A percentile compares a stretch with the other conserved stretches of the same genome.
Evolutionary conservation across 2,113 vertebrate species (phyloP).

Genomic region (Suncus etruscus): DNA sequence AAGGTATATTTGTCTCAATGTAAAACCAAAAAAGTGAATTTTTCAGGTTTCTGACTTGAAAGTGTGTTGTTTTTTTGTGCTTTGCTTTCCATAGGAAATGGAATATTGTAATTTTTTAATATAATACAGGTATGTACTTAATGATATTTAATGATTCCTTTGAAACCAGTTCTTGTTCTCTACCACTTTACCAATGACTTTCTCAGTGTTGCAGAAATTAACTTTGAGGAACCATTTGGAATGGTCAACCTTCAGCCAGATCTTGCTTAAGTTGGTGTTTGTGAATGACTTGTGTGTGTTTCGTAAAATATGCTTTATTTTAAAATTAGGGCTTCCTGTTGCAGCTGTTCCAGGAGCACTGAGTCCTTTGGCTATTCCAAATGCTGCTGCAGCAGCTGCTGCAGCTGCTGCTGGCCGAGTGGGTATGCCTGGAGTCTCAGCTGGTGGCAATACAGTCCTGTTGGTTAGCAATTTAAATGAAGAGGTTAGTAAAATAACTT

Average conservation of each 20-base stretch:
- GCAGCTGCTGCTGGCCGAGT: slow-evolving; percentile 97
- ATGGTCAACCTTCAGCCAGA: slow-evolving; percentile 60
- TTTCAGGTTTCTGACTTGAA: slow-evolving; percentile 54
- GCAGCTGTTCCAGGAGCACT: slow-evolving; percentile 95
- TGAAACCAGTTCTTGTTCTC: slow-evolving; percentile 33
- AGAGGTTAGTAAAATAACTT: slow-evolving; percentile 93
- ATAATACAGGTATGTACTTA: slow-evolving; percentile 74
- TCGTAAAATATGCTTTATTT: slow-evolving; percentile 93
- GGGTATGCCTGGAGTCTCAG: slow-evolving; percentile 94
- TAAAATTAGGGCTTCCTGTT: slow-evolving; percentile 92
- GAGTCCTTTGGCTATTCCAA: slow-evolving; percentile 94
- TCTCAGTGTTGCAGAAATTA: slow-evolving; percentile 50
- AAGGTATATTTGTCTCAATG: neutral
- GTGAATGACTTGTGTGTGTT: slow-evolving; percentile 88
- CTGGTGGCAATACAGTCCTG: slow-evolving; percentile 94
- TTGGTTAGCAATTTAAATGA: slow-evolving; percentile 99
- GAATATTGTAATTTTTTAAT: slow-evolving; percentile 62
- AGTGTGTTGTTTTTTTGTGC: slow-evolving; percentile 28
- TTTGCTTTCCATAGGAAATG: slow-evolving; percentile 69
- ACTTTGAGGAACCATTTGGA: slow-evolving; percentile 72
- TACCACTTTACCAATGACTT: neutral
- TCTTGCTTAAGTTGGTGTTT: slow-evolving; percentile 77
- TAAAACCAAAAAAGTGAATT: slow-evolving; percentile 32
- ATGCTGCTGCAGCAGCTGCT: slow-evolving; percentile 93
- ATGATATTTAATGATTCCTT: slow-evolving; percentile 27